Base-by-base conservation (phyloP, 2,888 invertebrate species). In the Machimus atricapillus region DNA sequence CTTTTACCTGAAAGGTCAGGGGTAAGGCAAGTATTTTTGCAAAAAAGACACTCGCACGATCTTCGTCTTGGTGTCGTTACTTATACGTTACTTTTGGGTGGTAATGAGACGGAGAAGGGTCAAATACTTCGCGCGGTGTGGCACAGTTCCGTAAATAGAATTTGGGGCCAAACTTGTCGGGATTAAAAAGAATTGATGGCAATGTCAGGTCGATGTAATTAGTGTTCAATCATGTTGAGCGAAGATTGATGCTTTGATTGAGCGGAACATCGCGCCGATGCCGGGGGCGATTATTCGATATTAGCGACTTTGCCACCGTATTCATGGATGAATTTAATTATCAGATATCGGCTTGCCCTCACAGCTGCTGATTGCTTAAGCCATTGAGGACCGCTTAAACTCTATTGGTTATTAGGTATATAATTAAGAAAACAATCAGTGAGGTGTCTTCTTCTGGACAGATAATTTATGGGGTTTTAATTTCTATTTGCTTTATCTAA, bases 1-100 rank as follows among this genome's bases (percentile, higher is more conserved):
- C 46, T 78, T 78, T 78, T 78, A 78, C 46, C 40, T 40, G 23
- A 78, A 78, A 78, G 78, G 78, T 78, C 78, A 78, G 78, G 78
- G 78, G 78, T 78, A 78, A 78, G 46, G 23, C 40, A 23, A 46
- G 23, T 19, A 46, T 27, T 46, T 78, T 19, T 78, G 37, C 34
- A 76, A 14, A 34, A 46, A 34, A 1, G n/a, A n/a, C 19, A 19
- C 14, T 31, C n/a, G 43, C 43, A 43, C 12, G 34, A 40, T 40
- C 14, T 27, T 74, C 31, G 31, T 31, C 34, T 31, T 31, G 16
- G 2, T 74, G 73, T 31, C 73, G 14, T 74, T 74, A 23, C 27
- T 31, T 46, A 31, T 74, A 31, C 73, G 14, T 74, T 74, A 23
- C 27, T 31, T 46, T 74, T 74, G 73, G 73, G 34, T 74, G 52